Conservation (phyloP, 1,140 invertebrate species). For the Olivierus martensii region DNA sequence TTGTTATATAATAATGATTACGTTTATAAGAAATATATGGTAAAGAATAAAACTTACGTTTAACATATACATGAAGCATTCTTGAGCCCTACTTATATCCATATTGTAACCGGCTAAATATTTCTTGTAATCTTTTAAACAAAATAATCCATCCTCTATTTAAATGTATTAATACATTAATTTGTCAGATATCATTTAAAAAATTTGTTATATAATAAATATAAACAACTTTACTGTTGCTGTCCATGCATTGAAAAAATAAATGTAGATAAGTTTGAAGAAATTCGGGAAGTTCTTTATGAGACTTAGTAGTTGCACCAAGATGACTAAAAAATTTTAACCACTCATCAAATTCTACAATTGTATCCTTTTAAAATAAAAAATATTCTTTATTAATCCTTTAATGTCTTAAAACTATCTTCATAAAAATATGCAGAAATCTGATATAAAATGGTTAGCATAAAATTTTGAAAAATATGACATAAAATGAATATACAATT, state of each 20-base stretch:
- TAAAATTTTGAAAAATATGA: no score
- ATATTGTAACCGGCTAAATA: conserved; percentile 23
- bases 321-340: conserved; percentile 24
- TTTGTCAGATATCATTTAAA: no score
- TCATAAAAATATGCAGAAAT: no score
- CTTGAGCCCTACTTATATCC: conserved; percentile 23
- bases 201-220: not conserved
- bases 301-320: conserved; percentile 21
- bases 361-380: conserved; percentile 19
- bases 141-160: conserved; percentile 26
- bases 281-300: conserved; percentile 24
- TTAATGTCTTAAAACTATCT: no score
- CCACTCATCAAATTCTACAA: conserved; percentile 28
- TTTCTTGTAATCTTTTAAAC: conserved; percentile 27
- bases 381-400: no score
- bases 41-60: conserved; percentile 20
- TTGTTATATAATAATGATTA: no score
- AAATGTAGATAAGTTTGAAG: conserved; percentile 24
- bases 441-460: no score
- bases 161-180: not conserved
- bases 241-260: conserved; percentile 24
- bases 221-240: conserved; percentile 21
- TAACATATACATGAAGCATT: conserved; percentile 25
- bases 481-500: no score
- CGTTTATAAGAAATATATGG: no score